These are phyloP conservation scores for Lasioglossum baleicum DNA, from an alignment of 1,140 invertebrate species.

Conservation along the genomic window DNA sequence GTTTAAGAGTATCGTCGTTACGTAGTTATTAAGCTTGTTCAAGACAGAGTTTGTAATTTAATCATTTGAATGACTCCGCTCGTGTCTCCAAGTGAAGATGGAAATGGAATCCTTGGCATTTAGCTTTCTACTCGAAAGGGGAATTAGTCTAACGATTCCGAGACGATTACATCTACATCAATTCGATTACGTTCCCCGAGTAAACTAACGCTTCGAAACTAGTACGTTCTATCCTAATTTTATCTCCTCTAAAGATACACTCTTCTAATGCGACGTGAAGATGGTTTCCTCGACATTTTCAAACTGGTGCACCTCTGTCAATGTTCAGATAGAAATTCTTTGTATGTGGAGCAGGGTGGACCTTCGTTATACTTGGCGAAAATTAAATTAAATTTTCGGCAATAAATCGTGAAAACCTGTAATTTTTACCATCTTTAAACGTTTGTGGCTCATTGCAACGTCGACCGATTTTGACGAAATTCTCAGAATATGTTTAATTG, in stretches of 20 bases:
- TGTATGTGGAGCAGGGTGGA: no score
- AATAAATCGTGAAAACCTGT: no score
- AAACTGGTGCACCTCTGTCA: no score
- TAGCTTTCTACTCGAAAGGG: neutral
- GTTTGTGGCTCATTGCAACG: no score
- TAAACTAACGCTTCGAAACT: neutral
- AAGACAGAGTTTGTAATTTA: slow-evolving; percentile 14
- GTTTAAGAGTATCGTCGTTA: neutral
- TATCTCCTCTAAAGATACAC: neutral
- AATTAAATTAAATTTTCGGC: no score
- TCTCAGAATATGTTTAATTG: no score
- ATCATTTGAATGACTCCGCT: slow-evolving; percentile 8
- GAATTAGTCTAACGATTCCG: neutral
- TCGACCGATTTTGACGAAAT: no score
- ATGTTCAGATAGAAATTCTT: no score
- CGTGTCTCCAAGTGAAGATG: neutral
- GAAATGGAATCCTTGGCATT: neutral
- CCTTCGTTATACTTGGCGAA: no score
- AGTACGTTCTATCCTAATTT: neutral
- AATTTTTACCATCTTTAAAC: no score
- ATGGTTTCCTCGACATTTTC: no score
- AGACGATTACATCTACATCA: neutral
- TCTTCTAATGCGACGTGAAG: no score
- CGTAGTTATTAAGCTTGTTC: slow-evolving; percentile 23
- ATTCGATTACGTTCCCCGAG: neutral